Conservation (phyloP, 2,888 invertebrate genomes). For the Gandaritis pyraliata region DNA sequence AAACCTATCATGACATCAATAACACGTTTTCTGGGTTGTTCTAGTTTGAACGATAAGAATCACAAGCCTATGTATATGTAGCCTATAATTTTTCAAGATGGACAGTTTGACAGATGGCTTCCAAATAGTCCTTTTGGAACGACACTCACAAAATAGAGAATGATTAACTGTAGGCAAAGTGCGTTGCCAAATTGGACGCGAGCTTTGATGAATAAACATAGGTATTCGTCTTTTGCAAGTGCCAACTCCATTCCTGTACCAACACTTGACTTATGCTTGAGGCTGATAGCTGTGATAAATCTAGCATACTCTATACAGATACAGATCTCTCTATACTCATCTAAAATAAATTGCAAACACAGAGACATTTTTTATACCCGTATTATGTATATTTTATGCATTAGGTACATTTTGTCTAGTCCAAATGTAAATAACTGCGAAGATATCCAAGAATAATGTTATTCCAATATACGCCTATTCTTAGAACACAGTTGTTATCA, state of each 20-base stretch:
- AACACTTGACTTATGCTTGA: constrained; percentile 7
- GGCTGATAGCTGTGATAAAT: constrained; percentile 13
- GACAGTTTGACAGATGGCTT: neutral
- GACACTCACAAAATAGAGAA: constrained; percentile 5
- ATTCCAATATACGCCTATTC: neutral
- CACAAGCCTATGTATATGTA: neutral
- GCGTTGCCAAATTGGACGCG: constrained; percentile 24
- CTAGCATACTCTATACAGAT: neutral
- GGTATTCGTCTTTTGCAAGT: constrained; percentile 11
- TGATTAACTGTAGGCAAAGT: constrained; percentile 3
- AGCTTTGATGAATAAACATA: constrained; percentile 17
- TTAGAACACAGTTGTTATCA: neutral
- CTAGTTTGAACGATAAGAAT: neutral
- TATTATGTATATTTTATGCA: too few species aligned
- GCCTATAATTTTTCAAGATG: neutral
- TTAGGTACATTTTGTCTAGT: neutral
- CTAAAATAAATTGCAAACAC: too few species aligned
- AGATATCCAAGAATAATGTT: neutral
- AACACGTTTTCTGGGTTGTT: neutral
- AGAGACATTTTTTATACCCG: too few species aligned
- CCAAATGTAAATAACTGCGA: constrained; percentile 3
- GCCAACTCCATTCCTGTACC: constrained; percentile 19
- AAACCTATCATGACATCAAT: neutral
- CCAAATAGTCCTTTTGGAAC: constrained; percentile 7
- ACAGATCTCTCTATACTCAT: too few species aligned